phyloP scores from a whole-genome alignment of 2,888 invertebrate genomes.

The Aethes cnicana region DNA sequence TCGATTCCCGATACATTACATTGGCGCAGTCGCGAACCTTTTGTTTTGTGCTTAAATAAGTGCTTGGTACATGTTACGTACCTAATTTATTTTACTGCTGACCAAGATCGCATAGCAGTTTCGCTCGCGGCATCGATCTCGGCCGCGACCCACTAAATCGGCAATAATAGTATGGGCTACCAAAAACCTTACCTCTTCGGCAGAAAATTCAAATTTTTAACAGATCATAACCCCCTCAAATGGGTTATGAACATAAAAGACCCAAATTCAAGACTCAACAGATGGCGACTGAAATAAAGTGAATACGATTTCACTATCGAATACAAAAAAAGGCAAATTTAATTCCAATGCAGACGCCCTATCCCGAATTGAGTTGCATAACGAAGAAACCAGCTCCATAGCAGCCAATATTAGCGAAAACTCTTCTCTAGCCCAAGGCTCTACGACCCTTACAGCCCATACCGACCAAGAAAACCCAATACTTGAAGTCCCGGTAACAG shows the following conservation, averaged over 20 bases:
- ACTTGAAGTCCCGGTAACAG: not conserved
- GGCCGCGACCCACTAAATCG: no score
- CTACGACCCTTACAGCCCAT: not conserved
- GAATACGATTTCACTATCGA: not conserved
- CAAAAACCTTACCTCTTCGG: slow-evolving; percentile 45
- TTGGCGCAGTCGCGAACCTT: no score
- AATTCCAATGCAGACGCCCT: not conserved
- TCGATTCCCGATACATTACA: no score
- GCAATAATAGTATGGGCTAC: slow-evolving; percentile 10
- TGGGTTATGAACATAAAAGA: not conserved
- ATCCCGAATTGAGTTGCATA: not conserved
- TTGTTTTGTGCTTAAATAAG: no score
- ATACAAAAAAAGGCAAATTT: not conserved
- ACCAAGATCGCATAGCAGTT: no score
- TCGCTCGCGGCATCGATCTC: no score
- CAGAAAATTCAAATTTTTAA: slow-evolving; percentile 38
- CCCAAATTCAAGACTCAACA: not conserved
- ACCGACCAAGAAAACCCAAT: not conserved
- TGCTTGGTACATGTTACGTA: no score
- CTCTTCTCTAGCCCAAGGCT: not conserved
- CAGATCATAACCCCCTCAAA: slow-evolving; percentile 3
- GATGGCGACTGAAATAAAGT: not conserved
- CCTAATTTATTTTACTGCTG: no score
- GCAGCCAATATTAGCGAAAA: not conserved
- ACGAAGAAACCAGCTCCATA: not conserved